phyloP scores from a whole-genome alignment of 1,140 invertebrate genomes.

The Aethina tumida region DNA sequence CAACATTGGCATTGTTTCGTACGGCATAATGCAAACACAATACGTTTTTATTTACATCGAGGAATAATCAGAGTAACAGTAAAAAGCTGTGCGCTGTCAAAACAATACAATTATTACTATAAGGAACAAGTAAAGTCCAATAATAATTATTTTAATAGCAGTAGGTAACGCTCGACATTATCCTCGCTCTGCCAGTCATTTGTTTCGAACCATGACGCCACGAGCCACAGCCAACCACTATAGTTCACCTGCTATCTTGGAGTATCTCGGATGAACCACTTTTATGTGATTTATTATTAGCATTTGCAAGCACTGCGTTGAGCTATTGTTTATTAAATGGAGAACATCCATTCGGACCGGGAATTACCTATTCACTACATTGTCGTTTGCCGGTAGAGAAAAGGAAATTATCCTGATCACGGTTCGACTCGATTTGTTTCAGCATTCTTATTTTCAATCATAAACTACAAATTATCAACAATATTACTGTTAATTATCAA shows the following conservation, averaged over 20 bases:
- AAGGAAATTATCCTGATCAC: no score
- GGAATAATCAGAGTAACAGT: slow-evolving; percentile 15
- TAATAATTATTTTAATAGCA: slow-evolving; percentile 38
- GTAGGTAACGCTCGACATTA: slow-evolving; percentile 35
- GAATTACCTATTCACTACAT: not conserved
- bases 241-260: slow-evolving; percentile 33
- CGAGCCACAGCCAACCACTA: slow-evolving; percentile 34
- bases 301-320: slow-evolving; percentile 13
- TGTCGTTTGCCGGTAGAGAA: no score
- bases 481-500: no score
- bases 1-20: not conserved
- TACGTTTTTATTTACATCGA: slow-evolving; percentile 1
- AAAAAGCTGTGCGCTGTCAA: slow-evolving; percentile 23
- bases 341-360: slow-evolving; percentile 13
- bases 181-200: slow-evolving; percentile 39
- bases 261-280: slow-evolving; percentile 29
- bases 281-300: slow-evolving; percentile 18
- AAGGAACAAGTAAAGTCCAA: slow-evolving; percentile 29
- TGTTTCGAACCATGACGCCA: slow-evolving; percentile 40
- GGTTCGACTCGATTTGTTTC: no score
- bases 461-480: no score
- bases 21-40: not conserved
- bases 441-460: no score
- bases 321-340: slow-evolving; percentile 17
- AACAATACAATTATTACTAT: slow-evolving; percentile 28